A percentile compares a stretch with the other conserved stretches of the same genome.
phyloP scores from a whole-genome alignment of 1,140 invertebrate genomes.

The Steinernema khuongi region DNA sequence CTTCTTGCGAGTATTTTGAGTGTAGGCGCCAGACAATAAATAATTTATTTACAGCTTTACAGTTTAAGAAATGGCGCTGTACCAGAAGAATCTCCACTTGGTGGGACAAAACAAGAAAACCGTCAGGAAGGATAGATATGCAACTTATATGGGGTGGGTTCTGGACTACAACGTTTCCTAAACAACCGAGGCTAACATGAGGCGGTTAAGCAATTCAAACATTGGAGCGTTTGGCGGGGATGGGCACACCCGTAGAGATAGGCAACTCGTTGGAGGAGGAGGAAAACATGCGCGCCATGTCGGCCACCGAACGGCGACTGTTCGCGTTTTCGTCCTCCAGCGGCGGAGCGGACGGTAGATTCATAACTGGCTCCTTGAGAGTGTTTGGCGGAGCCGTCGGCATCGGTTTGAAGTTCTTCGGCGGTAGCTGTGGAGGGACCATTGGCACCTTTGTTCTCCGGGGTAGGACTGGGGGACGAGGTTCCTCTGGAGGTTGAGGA shows the following conservation, averaged over 20 bases:
- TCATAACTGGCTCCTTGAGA: constrained; percentile 15
- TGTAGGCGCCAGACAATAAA: background rate
- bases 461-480: background rate
- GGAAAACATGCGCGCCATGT: constrained; percentile 36
- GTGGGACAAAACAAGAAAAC: background rate
- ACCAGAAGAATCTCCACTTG: background rate
- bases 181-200: background rate
- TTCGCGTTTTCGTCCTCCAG: constrained; percentile 31
- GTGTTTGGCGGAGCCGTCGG: constrained; percentile 15
- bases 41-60: constrained; percentile 15
- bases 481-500: background rate
- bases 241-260: background rate
- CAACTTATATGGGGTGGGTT: background rate
- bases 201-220: too few relatives aligned
- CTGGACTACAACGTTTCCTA: background rate
- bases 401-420: constrained; percentile 20
- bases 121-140: background rate
- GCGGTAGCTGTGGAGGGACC: constrained; percentile 31
- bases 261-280: constrained; percentile 22
- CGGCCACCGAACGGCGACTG: constrained; percentile 38
- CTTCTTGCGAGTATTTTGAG: too few relatives aligned
- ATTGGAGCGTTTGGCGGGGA: background rate
- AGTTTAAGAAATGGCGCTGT: background rate
- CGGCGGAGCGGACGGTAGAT: constrained; percentile 15
- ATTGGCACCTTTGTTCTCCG: constrained; percentile 15